Percentiles rank a stretch among this genome's conserved stretches.
These are phyloP conservation scores for Calliscelio sp. DNA, from an alignment of 2,888 invertebrate species.

Conservation along the genomic window DNA sequence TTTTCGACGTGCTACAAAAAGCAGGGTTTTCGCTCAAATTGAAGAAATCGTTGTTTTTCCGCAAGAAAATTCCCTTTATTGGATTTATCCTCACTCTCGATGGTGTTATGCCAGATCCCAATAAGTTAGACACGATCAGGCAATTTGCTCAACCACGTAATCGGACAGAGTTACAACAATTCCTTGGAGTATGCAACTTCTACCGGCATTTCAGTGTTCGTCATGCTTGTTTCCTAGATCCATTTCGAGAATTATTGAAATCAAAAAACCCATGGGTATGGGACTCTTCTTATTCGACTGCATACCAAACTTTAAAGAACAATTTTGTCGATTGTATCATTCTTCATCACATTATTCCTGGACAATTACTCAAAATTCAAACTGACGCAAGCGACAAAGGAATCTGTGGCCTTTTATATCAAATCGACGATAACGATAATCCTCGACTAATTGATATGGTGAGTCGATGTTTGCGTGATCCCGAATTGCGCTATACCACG, in stretches of 20 bases:
- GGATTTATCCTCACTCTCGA: not conserved
- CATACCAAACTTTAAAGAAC: conserved; percentile 53
- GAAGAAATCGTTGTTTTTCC: not conserved
- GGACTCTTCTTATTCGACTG: conserved; percentile 5
- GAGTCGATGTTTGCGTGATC: conserved; percentile 69
- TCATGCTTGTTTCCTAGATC: conserved; percentile 28
- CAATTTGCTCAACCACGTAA: conserved; percentile 74
- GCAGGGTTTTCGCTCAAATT: not conserved
- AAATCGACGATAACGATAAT: conserved; percentile 14
- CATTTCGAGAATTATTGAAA: conserved; percentile 46
- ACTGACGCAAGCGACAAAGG: conserved; percentile 61
- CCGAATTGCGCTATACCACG: conserved; percentile 29
- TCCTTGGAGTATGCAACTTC: conserved; percentile 68
- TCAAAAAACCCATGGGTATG: not conserved
- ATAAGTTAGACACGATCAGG: not conserved
- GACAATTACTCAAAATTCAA: conserved; percentile 49
- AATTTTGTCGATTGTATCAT: conserved; percentile 51
- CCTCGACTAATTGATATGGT: conserved; percentile 56
- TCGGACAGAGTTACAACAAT: conserved; percentile 74
- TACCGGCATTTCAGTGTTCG: conserved; percentile 42
- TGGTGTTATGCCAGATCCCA: not conserved
- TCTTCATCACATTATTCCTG: conserved; percentile 51
- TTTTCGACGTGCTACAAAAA: not conserved
- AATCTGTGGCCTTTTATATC: conserved; percentile 71
- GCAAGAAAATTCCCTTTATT: not conserved